Evolutionary conservation across 2,888 invertebrate genomes (phyloP), one percentile per base, ranked within the genome.

Genomic region (Peribatodes rhomboidaria): DNA sequence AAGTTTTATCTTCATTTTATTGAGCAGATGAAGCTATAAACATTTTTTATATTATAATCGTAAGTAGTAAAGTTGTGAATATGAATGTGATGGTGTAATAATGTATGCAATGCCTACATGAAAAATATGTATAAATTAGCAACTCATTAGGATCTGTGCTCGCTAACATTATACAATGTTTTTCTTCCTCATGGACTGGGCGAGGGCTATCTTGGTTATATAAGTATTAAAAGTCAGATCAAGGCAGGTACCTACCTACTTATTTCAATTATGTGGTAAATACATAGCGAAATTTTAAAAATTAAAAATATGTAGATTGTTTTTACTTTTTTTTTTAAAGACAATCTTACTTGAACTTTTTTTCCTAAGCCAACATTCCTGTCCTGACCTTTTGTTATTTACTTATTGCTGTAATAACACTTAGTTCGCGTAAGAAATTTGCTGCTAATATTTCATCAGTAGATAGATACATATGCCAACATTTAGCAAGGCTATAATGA

Each of bases 1-100:
- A 57, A 57, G 52, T 53, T 57, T 47, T 53, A 63, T 58, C 20
- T 53, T 41, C 39, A 53, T 58, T 58, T 57, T 22, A 42, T 46
- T 37, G 39, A 39, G 31, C 46, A 58, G 54, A 64, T 64, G 49
- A 54, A 55, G 59, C 42, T 37, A 55, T 55, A 41, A 37, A 49
- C 54, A 42, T 64, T 49, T 27, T 58, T 58, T 46, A 27, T 47
- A 46, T 47, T 33, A 41, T 41, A 52, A 52, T 35, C 14, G 42
- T 27, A 31, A 20, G 50, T 54, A 54, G 41, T 61, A 33, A 54
- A 60, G 10, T n/a, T 27, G 18, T 62, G 35, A 56, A 56, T 52
- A 13, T 13, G 6, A 49, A 35, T 42, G 33, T 27, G 61, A 61
- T 62, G 35, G 27, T 46, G 56, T 46, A 46, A 50, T 41, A 39